Base-by-base conservation (phyloP, 2,797 vertebrate genomes). In the Hypotaenidia philippensis region DNA sequence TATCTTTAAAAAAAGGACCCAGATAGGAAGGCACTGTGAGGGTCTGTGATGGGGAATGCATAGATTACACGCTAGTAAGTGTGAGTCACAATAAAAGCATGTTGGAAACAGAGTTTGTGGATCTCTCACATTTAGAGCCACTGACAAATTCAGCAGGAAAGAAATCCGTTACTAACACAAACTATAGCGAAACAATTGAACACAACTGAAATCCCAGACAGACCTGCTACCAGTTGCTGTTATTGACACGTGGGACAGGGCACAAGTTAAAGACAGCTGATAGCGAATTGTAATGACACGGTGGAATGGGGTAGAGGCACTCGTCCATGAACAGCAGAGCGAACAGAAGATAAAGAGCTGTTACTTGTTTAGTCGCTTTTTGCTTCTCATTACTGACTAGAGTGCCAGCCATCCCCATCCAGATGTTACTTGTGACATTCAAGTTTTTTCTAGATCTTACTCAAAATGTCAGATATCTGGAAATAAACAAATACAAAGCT, bases 301-400 rank as follows among this genome's bases (percentile, higher is more conserved):
- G 66, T 56, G 32, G 56, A 83, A 61, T 16, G 75, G n/a, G 52
- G 26, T 13, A 57, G 41, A 82, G 29, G 29, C 50, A 65, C 44
- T 87, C 77, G 59, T 71, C 63, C 4, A 1, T 56, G 40, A 94
- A 13, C 72, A 71, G 60, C 47, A 68, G 72, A 36, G 16, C 0
- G 1, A 87, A 68, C 23, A 7, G 9, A 27, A 53, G 63, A 69
- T 31, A 45, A 78, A 87, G 47, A 80, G 31, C 38, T 55, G 36
- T 56, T 81, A 72, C 32, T 93, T 91, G 47, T 83, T 93, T 90
- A 72, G 40, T 87, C 70, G 72, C 38, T 36, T 83, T 56, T 69
- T 90, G 41, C 47, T 81, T 83, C 72, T 59, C 2, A 0, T 81
- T 90, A 59, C 27, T 41, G 40, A 52, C 29, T 63, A 25, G 9